These are phyloP conservation scores for Chauna torquata DNA, from an alignment of 2,113 vertebrate species.

Conservation along the genomic window DNA sequence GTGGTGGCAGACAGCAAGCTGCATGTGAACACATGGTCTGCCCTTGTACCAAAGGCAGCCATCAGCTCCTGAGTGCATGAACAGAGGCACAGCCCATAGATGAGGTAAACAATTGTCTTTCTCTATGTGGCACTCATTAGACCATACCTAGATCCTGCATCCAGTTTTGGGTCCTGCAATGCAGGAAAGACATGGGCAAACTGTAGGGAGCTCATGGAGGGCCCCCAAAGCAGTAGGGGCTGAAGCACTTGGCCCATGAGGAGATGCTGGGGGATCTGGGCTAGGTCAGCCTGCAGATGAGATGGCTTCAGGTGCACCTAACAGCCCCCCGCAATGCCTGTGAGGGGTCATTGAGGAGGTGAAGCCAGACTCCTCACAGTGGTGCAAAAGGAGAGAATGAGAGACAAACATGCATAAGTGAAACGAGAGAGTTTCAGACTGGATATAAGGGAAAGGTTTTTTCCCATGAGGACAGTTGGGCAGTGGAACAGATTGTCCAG, in stretches of 20 bases:
- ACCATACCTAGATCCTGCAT: neutral
- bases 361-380: neutral
- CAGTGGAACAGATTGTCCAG: neutral
- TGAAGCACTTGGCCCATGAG: neutral
- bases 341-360: accelerated
- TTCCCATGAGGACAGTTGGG: accelerated
- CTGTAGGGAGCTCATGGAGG: neutral
- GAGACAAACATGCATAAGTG: neutral
- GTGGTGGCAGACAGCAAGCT: neutral
- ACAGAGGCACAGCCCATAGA: neutral
- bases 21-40: accelerated
- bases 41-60: neutral
- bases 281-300: neutral
- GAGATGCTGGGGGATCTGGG: neutral
- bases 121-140: neutral
- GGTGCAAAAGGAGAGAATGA: neutral
- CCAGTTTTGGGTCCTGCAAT: neutral
- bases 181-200: neutral
- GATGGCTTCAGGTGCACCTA: neutral
- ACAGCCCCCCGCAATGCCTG: neutral
- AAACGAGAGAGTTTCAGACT: neutral
- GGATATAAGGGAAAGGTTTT: neutral
- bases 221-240: neutral
- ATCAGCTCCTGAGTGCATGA: neutral
- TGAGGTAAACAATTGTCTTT: neutral